Evolutionary conservation across 2,113 vertebrate genomes (phyloP).

Genomic region (Rhinolophus sinicus): DNA sequence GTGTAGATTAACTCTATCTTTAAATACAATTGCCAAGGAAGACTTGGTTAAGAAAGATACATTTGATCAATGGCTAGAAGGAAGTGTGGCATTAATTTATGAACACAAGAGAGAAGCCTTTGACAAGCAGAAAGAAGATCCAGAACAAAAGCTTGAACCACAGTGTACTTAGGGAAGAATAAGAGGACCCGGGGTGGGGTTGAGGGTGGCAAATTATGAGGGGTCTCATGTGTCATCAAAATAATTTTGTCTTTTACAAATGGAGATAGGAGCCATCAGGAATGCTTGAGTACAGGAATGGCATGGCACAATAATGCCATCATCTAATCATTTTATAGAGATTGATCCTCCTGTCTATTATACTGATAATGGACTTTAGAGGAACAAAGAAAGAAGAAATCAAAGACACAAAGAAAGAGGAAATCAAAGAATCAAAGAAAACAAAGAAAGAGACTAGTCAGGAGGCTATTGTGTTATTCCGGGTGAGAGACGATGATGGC

Average conservation of each 20-base stretch:
- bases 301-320: neutral
- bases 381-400: neutral
- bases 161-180: neutral
- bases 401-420: neutral
- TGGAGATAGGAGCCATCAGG: neutral
- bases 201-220: neutral
- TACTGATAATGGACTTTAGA: neutral
- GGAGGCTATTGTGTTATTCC: neutral
- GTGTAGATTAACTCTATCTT: neutral
- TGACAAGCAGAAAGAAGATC: neutral
- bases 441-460: neutral
- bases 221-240: rapidly evolving
- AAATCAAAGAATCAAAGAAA: no score
- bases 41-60: neutral
- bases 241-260: neutral
- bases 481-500: neutral
- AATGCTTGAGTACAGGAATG: neutral
- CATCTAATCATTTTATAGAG: neutral
- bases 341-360: neutral
- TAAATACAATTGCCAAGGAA: neutral
- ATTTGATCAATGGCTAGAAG: neutral
- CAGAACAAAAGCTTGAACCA: neutral
- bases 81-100: neutral
- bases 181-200: no score
- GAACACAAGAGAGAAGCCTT: neutral